These are phyloP conservation scores for Hemiscyllium ocellatum DNA, from an alignment of 2,113 vertebrate genomes.

Conservation along the genomic window DNA sequence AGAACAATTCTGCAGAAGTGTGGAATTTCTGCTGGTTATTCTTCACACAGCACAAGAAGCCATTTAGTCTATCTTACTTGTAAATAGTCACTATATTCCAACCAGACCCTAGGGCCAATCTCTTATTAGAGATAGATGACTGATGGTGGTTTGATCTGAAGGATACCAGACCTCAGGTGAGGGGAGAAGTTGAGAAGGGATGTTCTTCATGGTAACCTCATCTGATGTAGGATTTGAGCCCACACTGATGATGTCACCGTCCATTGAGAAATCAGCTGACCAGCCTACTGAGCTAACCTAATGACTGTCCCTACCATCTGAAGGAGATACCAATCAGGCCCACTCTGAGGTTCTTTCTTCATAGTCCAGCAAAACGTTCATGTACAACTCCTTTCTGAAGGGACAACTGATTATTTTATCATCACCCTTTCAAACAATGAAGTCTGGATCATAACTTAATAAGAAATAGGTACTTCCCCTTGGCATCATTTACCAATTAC, in stretches of 20 bases:
- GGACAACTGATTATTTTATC: not conserved
- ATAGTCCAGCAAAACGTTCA: not conserved
- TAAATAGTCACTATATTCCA: too few species aligned
- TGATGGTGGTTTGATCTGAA: too few species aligned
- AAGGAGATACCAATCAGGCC: not conserved
- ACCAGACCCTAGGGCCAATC: too few species aligned
- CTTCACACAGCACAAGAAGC: not conserved
- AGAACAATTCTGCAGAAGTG: not conserved
- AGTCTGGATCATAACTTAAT: not conserved
- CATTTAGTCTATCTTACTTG: not conserved
- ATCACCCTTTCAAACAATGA: not conserved
- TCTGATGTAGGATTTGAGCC: too few species aligned
- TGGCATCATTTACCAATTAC: not conserved
- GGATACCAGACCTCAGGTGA: too few species aligned
- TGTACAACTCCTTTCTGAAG: not conserved
- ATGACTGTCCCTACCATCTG: not conserved
- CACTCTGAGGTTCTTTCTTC: not conserved
- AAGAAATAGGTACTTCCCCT: not conserved
- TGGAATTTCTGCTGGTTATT: not conserved
- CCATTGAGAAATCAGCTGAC: too few species aligned
- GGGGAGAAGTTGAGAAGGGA: too few species aligned
- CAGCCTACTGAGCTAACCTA: too few species aligned
- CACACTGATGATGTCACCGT: too few species aligned
- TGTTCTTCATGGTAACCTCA: too few species aligned
- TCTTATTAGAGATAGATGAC: too few species aligned